Evolutionary conservation across 2,113 vertebrate species (phyloP), one percentile per base, ranked within the genome.

Genomic region (Panthera tigris): DNA sequence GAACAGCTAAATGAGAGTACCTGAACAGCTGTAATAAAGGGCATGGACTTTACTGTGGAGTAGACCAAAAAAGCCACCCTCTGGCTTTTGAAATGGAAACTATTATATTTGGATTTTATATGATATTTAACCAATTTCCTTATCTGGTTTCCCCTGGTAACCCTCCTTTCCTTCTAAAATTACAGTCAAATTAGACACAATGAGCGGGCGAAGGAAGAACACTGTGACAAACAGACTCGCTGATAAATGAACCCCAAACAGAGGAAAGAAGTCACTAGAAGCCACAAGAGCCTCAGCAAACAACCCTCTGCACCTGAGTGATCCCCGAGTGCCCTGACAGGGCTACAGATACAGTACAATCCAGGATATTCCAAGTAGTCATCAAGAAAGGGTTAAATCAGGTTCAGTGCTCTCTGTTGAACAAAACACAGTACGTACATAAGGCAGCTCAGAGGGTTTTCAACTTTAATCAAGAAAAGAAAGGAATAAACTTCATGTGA

Each of bases 141-240:
- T 93, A 94, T 71, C 78, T 95, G 76, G 55, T 68, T 91, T 88
- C 50, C 57, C 65, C 41, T 91, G 15, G 19, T 63, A 93, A 82
- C 12, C 82, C 89, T 89, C 52, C 66, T 93, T 88, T 96, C 92
- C 89, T 86, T 68, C 45, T 82, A 95, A 96, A 97, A 88, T 95
- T 91, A 41, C 15, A 93, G 19, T 89, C 82, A 93, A 73, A 96
- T 86, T 78, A 82, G 29, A 95, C 95, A 90, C 39, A 87, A 15
- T 76, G 52, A 65, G 8, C 11, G n/a, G 65, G 83, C 21, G 55
- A 85, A 82, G 21, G 63, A 63, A 92, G 45, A 94, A 95, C 19
- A 74, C 45, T 94, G 31, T 73, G n/a, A 92, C 68, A 97, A 93
- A 33, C 14, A 71, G 41, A 48, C 90, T 94, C 52, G 45, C 36